Base-by-base conservation (phyloP, 2,888 invertebrate genomes). In the Mactromeris polynyma region DNA sequence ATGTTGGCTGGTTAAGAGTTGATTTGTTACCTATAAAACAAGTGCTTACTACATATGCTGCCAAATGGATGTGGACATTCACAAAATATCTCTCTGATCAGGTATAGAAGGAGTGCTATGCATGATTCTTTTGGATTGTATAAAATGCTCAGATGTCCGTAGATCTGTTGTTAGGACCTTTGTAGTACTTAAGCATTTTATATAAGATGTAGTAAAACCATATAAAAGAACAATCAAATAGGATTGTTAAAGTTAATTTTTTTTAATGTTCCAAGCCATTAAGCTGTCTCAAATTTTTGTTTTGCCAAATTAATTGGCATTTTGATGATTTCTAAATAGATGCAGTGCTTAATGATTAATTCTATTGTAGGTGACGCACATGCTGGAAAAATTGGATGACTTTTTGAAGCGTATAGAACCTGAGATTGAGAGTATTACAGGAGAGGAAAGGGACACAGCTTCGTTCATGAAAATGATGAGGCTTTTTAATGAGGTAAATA, bases 381-480 rank as follows among this genome's bases (percentile, higher is more conserved):
- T 94, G 94, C 85, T 97, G 83, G 94, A 95, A 87, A 94, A 94
- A 33, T 93, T 97, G 69, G 96, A 96, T 91, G 88, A 91, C 36
- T 96, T 96, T 92, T 93, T 97, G 90, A 96, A 95, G 94, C 92
- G 96, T 85, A 96, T 96, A 77, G 97, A 97, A 90, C 96, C 96
- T 11, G 96, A 96, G 93, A 96, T 97, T 87, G 97, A 96, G 91
- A 94, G 96, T 84, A 96, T 97, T 58, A 96, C 96, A 3, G 96
- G 96, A n/a, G 96, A 96, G 81, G 96, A 97, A 92, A 94, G 96
- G 85, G 96, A 97, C 91, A 96, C 96, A 0, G 96, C 96, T 31
- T 96, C 96, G 58, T 97, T 97, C 91, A 96, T 96, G 96, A 96
- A 96, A 90, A 96, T 97, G 95, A 96, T 97, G 96, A 94, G 96